Evolutionary conservation across 2,113 vertebrate species (phyloP).

Genomic region (Orycteropus afer): DNA sequence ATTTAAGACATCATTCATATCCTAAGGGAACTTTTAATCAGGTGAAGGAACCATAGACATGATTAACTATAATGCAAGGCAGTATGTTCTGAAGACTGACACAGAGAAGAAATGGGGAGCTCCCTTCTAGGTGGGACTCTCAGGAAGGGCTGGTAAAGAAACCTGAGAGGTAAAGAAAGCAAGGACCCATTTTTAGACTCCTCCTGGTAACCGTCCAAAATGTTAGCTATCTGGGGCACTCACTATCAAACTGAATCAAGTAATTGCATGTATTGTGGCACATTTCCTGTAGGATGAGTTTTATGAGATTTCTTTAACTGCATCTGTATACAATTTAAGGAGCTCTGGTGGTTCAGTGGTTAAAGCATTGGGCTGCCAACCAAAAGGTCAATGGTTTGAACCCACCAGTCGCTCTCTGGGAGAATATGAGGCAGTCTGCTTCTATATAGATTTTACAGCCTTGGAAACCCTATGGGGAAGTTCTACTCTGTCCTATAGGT

Average conservation of each 20-base stretch:
- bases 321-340: too few species aligned
- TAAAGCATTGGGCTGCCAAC: too few species aligned
- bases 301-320: slow-evolving; percentile 28
- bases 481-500: too few species aligned
- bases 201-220: neutral
- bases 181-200: neutral
- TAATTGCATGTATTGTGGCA: neutral
- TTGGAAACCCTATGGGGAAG: too few species aligned
- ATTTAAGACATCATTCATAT: neutral
- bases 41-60: neutral
- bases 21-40: neutral
- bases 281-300: neutral
- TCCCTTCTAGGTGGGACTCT: neutral
- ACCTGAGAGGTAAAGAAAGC: neutral
- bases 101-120: neutral
- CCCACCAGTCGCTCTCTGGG: too few species aligned
- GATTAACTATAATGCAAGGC: neutral
- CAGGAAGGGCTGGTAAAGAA: neutral
- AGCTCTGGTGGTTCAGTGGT: too few species aligned
- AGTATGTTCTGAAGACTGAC: neutral
- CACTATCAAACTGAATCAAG: neutral
- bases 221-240: neutral
- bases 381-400: too few species aligned
- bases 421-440: too few species aligned
- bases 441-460: too few species aligned